Percentiles rank a stretch among this genome's conserved stretches.
phyloP scores from a whole-genome alignment of 2,888 invertebrate species.

The Tyria jacobaeae region DNA sequence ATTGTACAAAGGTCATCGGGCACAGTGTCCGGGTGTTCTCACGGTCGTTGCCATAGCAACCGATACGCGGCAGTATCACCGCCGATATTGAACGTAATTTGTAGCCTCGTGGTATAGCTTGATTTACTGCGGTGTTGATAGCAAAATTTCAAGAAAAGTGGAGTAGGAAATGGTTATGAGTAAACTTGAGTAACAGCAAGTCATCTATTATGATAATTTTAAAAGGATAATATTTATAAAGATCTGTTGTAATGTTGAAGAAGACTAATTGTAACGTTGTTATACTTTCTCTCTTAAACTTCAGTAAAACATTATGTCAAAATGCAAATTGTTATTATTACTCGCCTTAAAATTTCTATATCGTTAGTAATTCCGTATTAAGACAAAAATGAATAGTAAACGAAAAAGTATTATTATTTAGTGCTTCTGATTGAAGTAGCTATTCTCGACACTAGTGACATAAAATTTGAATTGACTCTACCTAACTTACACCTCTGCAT shows the following conservation, averaged over 20 bases:
- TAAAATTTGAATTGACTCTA: too few relatives aligned
- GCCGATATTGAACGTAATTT: conserved; percentile 79
- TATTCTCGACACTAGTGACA: too few relatives aligned
- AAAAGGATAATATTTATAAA: not conserved
- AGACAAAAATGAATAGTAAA: not conserved
- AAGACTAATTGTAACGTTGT: too few relatives aligned
- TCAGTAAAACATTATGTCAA: too few relatives aligned
- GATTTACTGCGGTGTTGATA: conserved; percentile 66
- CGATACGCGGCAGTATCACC: conserved; percentile 68
- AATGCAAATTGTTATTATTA: too few relatives aligned
- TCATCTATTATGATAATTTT: not conserved
- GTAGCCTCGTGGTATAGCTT: conserved; percentile 71
- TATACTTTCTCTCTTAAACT: too few relatives aligned
- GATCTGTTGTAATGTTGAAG: too few relatives aligned
- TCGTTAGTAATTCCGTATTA: too few relatives aligned
- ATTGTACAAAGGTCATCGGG: conserved; percentile 45
- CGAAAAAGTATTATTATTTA: too few relatives aligned
- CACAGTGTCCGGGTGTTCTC: conserved; percentile 64
- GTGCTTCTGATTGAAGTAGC: too few relatives aligned
- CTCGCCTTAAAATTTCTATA: too few relatives aligned
- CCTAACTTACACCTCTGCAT: not conserved
- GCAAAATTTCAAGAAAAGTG: conserved; percentile 57
- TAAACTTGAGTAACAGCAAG: conserved; percentile 2
- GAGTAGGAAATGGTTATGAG: conserved; percentile 37
- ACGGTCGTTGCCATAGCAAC: conserved; percentile 74